Conservation (phyloP, 2,113 vertebrate genomes). For the Trinectes maculatus region DNA sequence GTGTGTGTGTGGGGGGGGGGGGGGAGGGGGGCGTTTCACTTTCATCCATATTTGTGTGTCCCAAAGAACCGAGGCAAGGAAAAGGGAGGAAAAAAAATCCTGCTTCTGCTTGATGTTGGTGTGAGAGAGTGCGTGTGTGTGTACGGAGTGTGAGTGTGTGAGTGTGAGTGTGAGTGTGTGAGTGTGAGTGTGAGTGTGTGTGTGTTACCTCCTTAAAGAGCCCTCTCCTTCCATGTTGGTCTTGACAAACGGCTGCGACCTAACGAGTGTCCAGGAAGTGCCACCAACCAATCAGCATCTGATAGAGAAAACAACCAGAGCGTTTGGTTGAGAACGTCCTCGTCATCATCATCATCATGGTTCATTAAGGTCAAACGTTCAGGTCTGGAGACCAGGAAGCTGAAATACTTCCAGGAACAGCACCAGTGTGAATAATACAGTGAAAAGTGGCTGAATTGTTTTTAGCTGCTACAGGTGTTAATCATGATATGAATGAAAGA, state of each 20-base stretch:
- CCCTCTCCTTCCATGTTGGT: slow-evolving; percentile 76
- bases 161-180: slow-evolving; percentile 17
- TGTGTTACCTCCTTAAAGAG: slow-evolving; percentile 75
- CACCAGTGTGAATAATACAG: too few relatives aligned
- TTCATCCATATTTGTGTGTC: slow-evolving; percentile 35
- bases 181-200: slow-evolving; percentile 12
- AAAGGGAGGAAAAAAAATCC: slow-evolving; percentile 1
- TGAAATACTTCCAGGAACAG: too few relatives aligned
- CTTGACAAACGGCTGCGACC: slow-evolving; percentile 29
- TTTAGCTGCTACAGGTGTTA: too few relatives aligned
- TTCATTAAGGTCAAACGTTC: too few relatives aligned
- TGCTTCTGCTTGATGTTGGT: too few relatives aligned
- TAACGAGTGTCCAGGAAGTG: slow-evolving; percentile 34
- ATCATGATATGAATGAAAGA: too few relatives aligned
- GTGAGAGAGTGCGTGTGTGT: slow-evolving; percentile 7
- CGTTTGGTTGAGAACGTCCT: neutral
- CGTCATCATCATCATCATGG: neutral
- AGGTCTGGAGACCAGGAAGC: too few relatives aligned
- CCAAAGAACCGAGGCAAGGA: neutral
- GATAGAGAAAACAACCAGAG: slow-evolving; percentile 16
- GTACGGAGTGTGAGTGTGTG: slow-evolving; percentile 13
- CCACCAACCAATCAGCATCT: slow-evolving; percentile 57
- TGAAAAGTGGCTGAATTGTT: too few relatives aligned
- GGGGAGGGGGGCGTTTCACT: slow-evolving; percentile 12
- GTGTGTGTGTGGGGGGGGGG: slow-evolving; percentile 11